phyloP scores from a whole-genome alignment of 2,113 vertebrate species.

The Plestiodon gilberti region DNA sequence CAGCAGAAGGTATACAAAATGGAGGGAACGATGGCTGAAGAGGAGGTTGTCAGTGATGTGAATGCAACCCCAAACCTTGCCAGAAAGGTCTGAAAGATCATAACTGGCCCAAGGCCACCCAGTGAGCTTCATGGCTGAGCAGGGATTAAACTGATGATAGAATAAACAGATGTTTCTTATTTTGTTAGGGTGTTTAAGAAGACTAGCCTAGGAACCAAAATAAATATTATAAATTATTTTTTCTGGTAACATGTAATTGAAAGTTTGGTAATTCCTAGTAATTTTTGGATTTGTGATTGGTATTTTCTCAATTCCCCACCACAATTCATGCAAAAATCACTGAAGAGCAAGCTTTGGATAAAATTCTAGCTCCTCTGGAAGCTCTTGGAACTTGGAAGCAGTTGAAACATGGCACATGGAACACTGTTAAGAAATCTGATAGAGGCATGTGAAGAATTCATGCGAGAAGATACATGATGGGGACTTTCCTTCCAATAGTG shows the following conservation, averaged over 20 bases:
- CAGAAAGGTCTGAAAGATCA: neutral
- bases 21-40: neutral
- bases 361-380: too few species aligned
- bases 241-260: neutral
- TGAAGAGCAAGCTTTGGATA: neutral
- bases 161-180: conserved; percentile 20
- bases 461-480: too few species aligned
- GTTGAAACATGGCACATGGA: too few species aligned
- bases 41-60: neutral
- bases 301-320: neutral
- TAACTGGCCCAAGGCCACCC: conserved; percentile 12
- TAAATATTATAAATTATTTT: conserved; percentile 19
- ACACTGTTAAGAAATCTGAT: too few species aligned
- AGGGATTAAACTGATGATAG: conserved; percentile 9
- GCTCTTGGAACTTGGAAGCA: too few species aligned
- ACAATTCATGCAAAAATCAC: neutral
- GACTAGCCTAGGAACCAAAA: conserved; percentile 13
- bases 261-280: neutral
- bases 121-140: neutral
- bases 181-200: conserved; percentile 13
- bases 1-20: neutral
- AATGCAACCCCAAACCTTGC: neutral
- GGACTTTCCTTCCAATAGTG: too few species aligned
- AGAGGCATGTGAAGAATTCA: too few species aligned
- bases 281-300: neutral